A percentile compares a stretch with the other conserved stretches of the same genome.
These are phyloP conservation scores for Hipparchia semele DNA, from an alignment of 2,888 invertebrate species.

Conservation along the genomic window DNA sequence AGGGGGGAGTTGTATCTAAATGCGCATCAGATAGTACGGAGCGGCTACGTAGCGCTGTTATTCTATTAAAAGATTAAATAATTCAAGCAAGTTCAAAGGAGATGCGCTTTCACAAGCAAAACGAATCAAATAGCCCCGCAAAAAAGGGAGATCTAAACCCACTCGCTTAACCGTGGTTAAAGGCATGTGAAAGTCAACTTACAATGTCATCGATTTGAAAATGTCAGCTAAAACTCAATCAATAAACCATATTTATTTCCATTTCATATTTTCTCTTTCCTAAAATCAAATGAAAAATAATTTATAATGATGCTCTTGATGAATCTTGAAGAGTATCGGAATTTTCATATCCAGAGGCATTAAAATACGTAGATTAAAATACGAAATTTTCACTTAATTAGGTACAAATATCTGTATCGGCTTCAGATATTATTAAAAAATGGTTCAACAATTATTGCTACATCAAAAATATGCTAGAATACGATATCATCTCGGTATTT, in stretches of 20 bases:
- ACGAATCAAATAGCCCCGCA: constrained; percentile 71
- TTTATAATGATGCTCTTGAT: background rate
- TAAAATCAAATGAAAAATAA: background rate
- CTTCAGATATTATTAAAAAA: too few species aligned
- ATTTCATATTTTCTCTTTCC: too few species aligned
- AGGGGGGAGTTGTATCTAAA: constrained; percentile 50
- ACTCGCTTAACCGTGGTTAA: constrained; percentile 55
- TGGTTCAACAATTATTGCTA: too few species aligned
- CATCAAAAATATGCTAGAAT: too few species aligned
- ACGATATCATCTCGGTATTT: background rate
- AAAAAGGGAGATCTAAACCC: constrained; percentile 61
- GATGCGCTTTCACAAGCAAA: constrained; percentile 77
- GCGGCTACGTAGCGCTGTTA: constrained; percentile 64
- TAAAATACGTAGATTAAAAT: too few species aligned
- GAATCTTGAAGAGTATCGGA: background rate
- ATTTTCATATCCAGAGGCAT: background rate
- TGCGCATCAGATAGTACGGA: constrained; percentile 65
- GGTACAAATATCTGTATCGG: too few species aligned
- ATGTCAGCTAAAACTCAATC: background rate
- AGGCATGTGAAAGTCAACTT: constrained; percentile 27
- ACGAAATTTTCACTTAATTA: background rate
- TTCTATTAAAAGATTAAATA: constrained; percentile 82
- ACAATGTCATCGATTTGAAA: background rate
- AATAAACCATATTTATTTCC: too few species aligned
- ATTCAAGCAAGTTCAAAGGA: constrained; percentile 79